Percentiles rank a stretch among this genome's conserved stretches.
Conservation (phyloP, 2,888 invertebrate species). For the Poecilus cupreus region DNA sequence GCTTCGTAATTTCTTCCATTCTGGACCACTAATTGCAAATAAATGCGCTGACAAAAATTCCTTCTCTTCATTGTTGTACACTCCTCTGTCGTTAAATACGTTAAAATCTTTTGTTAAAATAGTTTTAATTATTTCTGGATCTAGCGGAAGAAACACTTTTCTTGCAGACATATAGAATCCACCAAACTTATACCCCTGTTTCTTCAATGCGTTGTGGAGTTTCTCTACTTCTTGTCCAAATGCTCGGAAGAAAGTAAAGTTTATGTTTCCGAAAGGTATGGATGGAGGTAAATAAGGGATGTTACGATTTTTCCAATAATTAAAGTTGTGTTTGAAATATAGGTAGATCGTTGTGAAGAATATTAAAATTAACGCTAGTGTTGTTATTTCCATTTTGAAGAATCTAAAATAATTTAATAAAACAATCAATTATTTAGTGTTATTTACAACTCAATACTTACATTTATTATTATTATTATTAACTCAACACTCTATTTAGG, state of each 20-base stretch:
- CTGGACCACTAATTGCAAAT: slow-evolving; percentile 65
- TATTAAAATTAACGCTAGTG: no score
- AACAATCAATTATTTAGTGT: no score
- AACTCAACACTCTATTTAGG: no score
- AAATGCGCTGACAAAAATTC: slow-evolving; percentile 66
- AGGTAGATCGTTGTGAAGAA: neutral
- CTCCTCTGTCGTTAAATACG: slow-evolving; percentile 65
- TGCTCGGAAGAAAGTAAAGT: neutral
- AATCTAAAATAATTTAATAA: no score
- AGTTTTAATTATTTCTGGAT: slow-evolving; percentile 65
- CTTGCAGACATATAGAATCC: slow-evolving; percentile 62
- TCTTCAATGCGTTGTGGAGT: slow-evolving; percentile 63
- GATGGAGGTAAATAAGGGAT: slow-evolving; percentile 59
- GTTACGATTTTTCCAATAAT: neutral
- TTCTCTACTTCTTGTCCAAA: slow-evolving; percentile 61
- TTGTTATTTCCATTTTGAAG: no score
- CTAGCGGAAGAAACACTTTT: slow-evolving; percentile 65
- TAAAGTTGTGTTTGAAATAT: slow-evolving; percentile 4
- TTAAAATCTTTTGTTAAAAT: slow-evolving; percentile 67
- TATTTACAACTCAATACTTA: no score
- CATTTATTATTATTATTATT: no score
- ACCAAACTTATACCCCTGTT: slow-evolving; percentile 61
- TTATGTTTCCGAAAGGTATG: slow-evolving; percentile 65
- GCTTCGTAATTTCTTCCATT: slow-evolving; percentile 68
- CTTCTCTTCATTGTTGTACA: slow-evolving; percentile 63